Evolutionary conservation across 2,888 invertebrate genomes (phyloP).

Genomic region (Stenodera caucasica): DNA sequence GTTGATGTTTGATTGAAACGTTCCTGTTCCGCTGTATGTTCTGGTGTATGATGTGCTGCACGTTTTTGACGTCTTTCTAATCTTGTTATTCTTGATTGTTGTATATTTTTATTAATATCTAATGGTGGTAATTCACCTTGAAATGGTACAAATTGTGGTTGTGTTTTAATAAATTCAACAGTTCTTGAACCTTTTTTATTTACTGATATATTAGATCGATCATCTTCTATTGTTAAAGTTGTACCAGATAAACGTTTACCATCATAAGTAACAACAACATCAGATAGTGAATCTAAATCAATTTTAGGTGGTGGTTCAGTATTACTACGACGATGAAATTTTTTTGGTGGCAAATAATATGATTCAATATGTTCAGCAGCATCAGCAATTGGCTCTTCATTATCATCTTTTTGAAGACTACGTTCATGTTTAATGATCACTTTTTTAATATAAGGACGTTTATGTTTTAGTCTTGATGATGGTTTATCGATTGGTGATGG

Average conservation of each 20-base stretch:
- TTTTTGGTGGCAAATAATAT: conserved; percentile 68
- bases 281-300: conserved; percentile 50
- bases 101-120: conserved; percentile 51
- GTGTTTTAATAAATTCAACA: conserved; percentile 63
- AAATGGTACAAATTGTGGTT: conserved; percentile 75
- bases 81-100: conserved; percentile 38
- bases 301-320: conserved; percentile 49
- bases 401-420: conserved; percentile 44
- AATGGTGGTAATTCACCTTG: conserved; percentile 72
- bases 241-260: conserved; percentile 74
- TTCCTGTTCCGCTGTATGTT: conserved; percentile 42
- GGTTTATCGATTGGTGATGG: conserved; percentile 73
- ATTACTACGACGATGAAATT: conserved; percentile 26
- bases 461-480: conserved; percentile 49
- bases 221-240: conserved; percentile 57
- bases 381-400: conserved; percentile 61
- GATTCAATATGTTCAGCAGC: conserved; percentile 72
- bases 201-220: conserved; percentile 35
- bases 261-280: conserved; percentile 73
- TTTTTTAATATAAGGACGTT: conserved; percentile 38
- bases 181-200: conserved; percentile 56
- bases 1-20: conserved; percentile 1
- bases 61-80: conserved; percentile 32
- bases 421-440: conserved; percentile 32
- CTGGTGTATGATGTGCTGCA: conserved; percentile 47